phyloP scores from a whole-genome alignment of 1,140 invertebrate genomes.

The Steinernema khuongi region DNA sequence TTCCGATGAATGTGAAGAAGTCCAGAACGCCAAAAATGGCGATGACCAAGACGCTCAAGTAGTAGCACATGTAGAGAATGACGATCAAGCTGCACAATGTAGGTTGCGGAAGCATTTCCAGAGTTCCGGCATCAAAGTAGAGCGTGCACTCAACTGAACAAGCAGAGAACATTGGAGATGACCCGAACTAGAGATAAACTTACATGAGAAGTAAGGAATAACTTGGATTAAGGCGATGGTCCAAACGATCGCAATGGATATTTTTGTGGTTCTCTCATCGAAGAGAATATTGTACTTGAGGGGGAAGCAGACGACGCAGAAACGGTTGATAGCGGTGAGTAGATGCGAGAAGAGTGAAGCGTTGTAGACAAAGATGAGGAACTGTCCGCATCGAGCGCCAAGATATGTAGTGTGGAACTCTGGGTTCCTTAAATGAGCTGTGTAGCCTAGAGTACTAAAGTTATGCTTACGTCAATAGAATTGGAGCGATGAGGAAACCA shows the following conservation, averaged over 20 bases:
- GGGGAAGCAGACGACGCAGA: slow-evolving; percentile 10
- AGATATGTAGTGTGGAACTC: background rate
- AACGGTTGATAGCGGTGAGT: background rate
- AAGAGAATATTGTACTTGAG: slow-evolving; percentile 11
- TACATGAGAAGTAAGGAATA: background rate
- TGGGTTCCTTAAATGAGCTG: background rate
- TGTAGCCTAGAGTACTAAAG: too few species aligned
- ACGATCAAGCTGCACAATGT: background rate
- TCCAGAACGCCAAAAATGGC: background rate
- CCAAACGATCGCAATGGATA: background rate
- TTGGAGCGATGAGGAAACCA: background rate
- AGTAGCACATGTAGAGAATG: background rate
- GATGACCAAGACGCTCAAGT: background rate
- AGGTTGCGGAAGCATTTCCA: background rate
- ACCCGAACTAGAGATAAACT: background rate
- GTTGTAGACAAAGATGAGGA: slow-evolving; percentile 10
- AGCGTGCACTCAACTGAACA: background rate
- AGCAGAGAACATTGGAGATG: background rate
- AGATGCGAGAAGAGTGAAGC: slow-evolving; percentile 7
- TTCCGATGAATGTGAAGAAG: background rate
- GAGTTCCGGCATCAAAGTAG: background rate
- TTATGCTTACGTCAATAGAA: background rate
- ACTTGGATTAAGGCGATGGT: background rate
- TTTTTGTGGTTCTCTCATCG: background rate
- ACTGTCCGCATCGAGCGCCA: background rate